Conservation (phyloP, 2,797 vertebrate genomes). For the Denticeps clupeoides region DNA sequence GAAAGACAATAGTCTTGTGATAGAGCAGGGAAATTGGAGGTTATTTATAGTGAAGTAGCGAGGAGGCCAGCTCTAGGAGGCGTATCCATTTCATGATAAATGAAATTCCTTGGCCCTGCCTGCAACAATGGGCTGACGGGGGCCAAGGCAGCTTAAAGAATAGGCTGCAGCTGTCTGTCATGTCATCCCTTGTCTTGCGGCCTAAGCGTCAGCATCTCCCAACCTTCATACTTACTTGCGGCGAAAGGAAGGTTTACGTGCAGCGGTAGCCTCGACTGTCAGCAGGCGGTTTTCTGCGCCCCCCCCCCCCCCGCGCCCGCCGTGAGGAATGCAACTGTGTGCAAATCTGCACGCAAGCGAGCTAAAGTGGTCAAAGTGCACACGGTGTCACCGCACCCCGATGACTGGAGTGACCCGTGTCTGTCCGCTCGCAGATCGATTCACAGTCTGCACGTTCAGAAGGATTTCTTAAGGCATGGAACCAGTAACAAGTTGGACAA, state of each 20-base stretch:
- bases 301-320: background rate
- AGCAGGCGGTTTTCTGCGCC: background rate
- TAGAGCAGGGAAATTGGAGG: conserved; percentile 14
- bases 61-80: conserved; percentile 40
- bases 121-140: conserved; percentile 35
- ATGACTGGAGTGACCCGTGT: too few relatives aligned
- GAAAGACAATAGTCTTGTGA: conserved; percentile 3
- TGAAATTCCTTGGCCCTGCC: conserved; percentile 44
- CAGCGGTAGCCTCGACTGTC: background rate
- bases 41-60: conserved; percentile 30
- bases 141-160: conserved; percentile 24
- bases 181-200: conserved; percentile 28
- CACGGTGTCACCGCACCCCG: too few relatives aligned
- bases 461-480: too few relatives aligned
- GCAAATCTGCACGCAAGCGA: too few relatives aligned
- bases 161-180: conserved; percentile 18
- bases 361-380: too few relatives aligned
- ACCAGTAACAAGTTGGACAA: too few relatives aligned
- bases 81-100: conserved; percentile 49
- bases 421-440: too few relatives aligned
- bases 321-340: background rate
- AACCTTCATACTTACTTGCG: conserved; percentile 21
- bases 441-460: too few relatives aligned
- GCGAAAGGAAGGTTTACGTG: conserved; percentile 19
- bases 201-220: conserved; percentile 5